Conservation (phyloP, 1,140 invertebrate species). For the Drosophila subobscura region DNA sequence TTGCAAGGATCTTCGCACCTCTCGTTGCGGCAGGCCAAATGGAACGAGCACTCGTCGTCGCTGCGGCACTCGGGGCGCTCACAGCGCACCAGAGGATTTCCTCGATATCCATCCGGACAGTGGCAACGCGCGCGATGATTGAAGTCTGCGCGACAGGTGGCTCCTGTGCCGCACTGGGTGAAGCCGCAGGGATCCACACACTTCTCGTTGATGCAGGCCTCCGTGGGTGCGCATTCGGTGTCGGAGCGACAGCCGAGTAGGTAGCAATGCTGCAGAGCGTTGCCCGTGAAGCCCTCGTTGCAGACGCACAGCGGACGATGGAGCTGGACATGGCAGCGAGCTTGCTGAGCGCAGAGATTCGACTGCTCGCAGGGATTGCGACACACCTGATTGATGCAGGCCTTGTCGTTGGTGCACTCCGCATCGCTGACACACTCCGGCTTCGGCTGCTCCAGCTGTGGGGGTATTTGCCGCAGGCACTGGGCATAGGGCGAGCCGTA, state of each 20-base stretch:
- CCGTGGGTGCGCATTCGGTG: constrained; percentile 91
- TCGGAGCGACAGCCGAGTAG: constrained; percentile 92
- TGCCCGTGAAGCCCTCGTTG: constrained; percentile 91
- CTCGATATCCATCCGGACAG: constrained; percentile 89
- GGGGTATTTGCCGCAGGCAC: constrained; percentile 85
- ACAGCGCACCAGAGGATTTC: constrained; percentile 90
- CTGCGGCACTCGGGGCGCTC: constrained; percentile 90
- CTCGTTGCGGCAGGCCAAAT: constrained; percentile 89
- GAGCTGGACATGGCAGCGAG: constrained; percentile 91
- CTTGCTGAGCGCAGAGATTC: constrained; percentile 91
- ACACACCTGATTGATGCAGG: constrained; percentile 91
- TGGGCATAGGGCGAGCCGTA: constrained; percentile 91
- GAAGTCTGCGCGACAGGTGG: constrained; percentile 89
- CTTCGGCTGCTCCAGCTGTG: constrained; percentile 84
- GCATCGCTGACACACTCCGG: constrained; percentile 91
- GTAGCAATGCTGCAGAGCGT: constrained; percentile 87
- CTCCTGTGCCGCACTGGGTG: constrained; percentile 92
- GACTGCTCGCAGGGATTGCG: constrained; percentile 89
- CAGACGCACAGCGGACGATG: constrained; percentile 94
- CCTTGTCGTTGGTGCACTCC: constrained; percentile 93
- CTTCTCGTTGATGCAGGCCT: constrained; percentile 93
- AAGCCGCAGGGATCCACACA: constrained; percentile 92
- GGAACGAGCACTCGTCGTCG: constrained; percentile 90
- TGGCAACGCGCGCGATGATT: constrained; percentile 91
- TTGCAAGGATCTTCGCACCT: constrained; percentile 92